A percentile compares a stretch with the other conserved stretches of the same genome.
phyloP scores from a whole-genome alignment of 2,888 invertebrate species.

The Drosophila bunnanda region DNA sequence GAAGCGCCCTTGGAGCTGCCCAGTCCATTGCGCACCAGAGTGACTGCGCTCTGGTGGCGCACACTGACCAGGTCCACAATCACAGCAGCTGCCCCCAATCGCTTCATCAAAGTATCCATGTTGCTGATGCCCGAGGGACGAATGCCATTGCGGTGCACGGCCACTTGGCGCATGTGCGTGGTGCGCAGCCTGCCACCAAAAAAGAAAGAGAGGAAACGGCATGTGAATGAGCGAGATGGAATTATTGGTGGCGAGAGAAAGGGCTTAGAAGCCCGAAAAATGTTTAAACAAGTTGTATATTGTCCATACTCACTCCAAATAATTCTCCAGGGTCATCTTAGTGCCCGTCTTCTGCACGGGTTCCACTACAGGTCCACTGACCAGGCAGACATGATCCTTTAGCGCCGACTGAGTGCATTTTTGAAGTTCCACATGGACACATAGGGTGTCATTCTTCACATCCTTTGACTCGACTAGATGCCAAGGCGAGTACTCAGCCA shows the following conservation, averaged over 20 bases:
- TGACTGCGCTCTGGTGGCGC: constrained; percentile 87
- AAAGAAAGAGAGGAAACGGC: background rate
- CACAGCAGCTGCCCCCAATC: constrained; percentile 88
- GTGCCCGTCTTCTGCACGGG: constrained; percentile 46
- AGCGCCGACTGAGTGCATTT: background rate
- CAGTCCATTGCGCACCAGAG: constrained; percentile 84
- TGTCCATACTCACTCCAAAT: constrained; percentile 51
- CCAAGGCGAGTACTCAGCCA: constrained; percentile 72
- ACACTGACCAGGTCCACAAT: constrained; percentile 89
- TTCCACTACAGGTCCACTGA: constrained; percentile 60
- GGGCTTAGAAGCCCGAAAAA: background rate
- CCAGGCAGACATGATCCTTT: constrained; percentile 42
- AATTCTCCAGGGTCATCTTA: constrained; percentile 33
- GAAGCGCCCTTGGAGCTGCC: constrained; percentile 86
- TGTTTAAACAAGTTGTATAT: background rate
- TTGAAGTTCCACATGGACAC: constrained; percentile 54
- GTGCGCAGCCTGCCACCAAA: constrained; percentile 86
- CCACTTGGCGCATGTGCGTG: constrained; percentile 88
- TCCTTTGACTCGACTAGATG: constrained; percentile 37
- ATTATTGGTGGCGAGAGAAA: background rate
- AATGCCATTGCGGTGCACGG: constrained; percentile 89
- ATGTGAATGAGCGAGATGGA: background rate
- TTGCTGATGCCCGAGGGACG: constrained; percentile 83
- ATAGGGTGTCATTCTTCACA: constrained; percentile 29
- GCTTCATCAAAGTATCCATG: constrained; percentile 85